Percentiles rank a stretch among this genome's conserved stretches.
Evolutionary conservation across 2,113 vertebrate genomes (phyloP).

Genomic region (Chaetops frenatus): DNA sequence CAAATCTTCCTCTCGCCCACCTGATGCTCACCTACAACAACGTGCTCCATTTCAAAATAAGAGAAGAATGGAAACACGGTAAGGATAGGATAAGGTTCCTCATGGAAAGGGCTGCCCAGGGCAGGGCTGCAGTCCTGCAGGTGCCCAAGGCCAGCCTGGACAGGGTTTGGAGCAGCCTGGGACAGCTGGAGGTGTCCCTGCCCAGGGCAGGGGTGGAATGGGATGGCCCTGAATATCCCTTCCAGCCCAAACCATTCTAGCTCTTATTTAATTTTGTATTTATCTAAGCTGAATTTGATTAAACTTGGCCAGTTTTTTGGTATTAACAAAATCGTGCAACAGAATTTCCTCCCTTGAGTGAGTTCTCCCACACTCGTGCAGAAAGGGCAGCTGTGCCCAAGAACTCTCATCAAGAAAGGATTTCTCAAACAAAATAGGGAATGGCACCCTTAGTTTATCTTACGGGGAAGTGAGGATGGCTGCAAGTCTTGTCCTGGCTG

Average conservation of each 20-base stretch:
- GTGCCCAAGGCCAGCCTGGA: background rate
- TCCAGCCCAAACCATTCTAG: background rate
- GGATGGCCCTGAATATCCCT: background rate
- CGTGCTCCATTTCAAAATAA: rapidly evolving
- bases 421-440: background rate
- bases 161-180: background rate
- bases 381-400: background rate
- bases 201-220: background rate
- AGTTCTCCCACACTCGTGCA: rapidly evolving
- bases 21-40: background rate
- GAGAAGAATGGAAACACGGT: background rate
- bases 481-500: background rate
- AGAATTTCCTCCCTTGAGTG: background rate
- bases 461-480: background rate
- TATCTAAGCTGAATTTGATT: background rate
- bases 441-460: background rate
- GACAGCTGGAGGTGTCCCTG: background rate
- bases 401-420: background rate
- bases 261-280: background rate
- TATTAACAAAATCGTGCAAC: background rate
- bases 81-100: rapidly evolving
- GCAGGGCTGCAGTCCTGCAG: background rate
- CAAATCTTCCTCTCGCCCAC: background rate
- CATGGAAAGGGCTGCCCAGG: background rate
- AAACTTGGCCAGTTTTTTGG: background rate